Evolutionary conservation across 2,113 vertebrate genomes (phyloP).

Genomic region (Thunnus maccoyii): DNA sequence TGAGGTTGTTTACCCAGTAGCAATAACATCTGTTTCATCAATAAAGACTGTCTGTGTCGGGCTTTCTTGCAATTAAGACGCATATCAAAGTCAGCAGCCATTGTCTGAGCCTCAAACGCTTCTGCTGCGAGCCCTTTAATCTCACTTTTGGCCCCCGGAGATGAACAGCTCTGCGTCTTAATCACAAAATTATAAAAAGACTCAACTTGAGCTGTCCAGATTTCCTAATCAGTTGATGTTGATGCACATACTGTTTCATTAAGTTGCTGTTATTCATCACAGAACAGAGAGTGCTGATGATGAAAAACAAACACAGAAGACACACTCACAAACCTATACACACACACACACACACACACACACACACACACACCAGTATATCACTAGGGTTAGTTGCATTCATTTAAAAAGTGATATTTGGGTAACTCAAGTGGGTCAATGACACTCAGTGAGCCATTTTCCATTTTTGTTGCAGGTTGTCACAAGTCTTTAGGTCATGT

Average conservation of each 20-base stretch:
- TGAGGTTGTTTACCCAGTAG: neutral
- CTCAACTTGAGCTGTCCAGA: conserved; percentile 40
- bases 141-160: conserved; percentile 36
- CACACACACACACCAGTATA: neutral
- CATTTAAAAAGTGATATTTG: neutral
- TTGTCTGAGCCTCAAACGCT: neutral
- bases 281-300: conserved; percentile 61
- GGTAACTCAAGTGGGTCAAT: neutral
- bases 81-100: conserved; percentile 10
- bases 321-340: neutral
- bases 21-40: conserved; percentile 26
- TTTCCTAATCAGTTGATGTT: conserved; percentile 55
- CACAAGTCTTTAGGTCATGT: neutral
- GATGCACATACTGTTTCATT: conserved; percentile 56
- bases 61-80: conserved; percentile 15
- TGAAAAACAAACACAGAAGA: conserved; percentile 17
- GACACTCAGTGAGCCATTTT: neutral
- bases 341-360: neutral
- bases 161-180: conserved; percentile 49
- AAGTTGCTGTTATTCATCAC: conserved; percentile 39
- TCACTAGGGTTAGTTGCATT: neutral
- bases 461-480: conserved; percentile 12
- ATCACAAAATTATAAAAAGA: conserved; percentile 70
- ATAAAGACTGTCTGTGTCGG: conserved; percentile 15
- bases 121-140: conserved; percentile 27